Percentiles rank a stretch among this genome's conserved stretches.
Conservation (phyloP, 2,113 vertebrate genomes). For the Craseonycteris thonglongyai region DNA sequence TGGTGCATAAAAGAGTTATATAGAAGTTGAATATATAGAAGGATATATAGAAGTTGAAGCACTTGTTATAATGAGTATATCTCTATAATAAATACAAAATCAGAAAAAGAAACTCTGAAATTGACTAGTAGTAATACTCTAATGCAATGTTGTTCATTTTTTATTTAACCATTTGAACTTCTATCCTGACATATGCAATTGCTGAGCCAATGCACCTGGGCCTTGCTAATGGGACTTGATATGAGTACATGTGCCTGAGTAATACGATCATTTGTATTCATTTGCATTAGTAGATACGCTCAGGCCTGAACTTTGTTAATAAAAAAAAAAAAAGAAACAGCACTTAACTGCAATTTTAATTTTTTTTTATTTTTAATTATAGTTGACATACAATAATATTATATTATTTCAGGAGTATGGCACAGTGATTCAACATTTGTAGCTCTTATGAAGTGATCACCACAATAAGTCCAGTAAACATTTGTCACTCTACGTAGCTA, state of each 20-base stretch:
- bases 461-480: not conserved
- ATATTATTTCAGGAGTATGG: not conserved
- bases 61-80: not conserved
- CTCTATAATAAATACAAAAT: not conserved
- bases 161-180: not conserved
- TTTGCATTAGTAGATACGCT: not conserved
- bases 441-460: not conserved
- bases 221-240: not conserved
- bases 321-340: not conserved
- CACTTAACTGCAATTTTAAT: not conserved
- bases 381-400: not conserved
- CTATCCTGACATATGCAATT: not conserved
- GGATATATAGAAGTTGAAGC: not conserved
- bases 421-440: not conserved
- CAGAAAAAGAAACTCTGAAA: not conserved
- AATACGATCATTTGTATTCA: not conserved
- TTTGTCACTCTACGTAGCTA: not conserved
- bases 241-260: not conserved
- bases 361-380: not conserved
- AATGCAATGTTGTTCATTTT: not conserved
- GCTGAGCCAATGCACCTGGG: not conserved
- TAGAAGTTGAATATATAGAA: not conserved
- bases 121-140: not conserved
- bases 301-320: not conserved
- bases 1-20: not conserved